A percentile compares a stretch with the other conserved stretches of the same genome.
These are phyloP conservation scores for Cremastobaeus sp. DNA, from an alignment of 2,888 invertebrate genomes.

Conservation along the genomic window DNA sequence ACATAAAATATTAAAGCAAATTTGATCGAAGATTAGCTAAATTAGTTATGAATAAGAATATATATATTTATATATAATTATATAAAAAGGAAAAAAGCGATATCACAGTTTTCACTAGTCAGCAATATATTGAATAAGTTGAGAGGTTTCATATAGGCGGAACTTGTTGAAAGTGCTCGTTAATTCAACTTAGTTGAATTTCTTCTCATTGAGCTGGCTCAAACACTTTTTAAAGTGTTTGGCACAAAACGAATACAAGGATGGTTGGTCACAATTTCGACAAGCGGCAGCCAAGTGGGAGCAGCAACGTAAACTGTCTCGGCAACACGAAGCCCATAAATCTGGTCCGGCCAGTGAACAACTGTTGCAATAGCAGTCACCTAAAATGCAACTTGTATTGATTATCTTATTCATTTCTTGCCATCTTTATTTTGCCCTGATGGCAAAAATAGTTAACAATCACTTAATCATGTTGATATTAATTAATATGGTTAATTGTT, in stretches of 20 bases:
- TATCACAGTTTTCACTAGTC: conserved; percentile 53
- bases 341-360: conserved; percentile 74
- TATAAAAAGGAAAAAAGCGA: conserved; percentile 2
- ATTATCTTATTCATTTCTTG: too few species aligned
- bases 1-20: too few species aligned
- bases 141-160: conserved; percentile 7
- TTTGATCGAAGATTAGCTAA: too few species aligned
- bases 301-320: conserved; percentile 75
- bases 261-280: conserved; percentile 75
- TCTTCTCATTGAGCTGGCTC: conserved; percentile 66
- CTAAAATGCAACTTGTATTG: conserved; percentile 66
- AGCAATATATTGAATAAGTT: conserved; percentile 28
- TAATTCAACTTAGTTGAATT: conserved; percentile 22
- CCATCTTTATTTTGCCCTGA: too few species aligned
- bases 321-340: conserved; percentile 76
- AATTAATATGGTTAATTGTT: too few species aligned
- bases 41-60: too few species aligned
- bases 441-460: too few species aligned
- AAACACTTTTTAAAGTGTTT: conserved; percentile 77
- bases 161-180: conserved; percentile 1
- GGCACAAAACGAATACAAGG: conserved; percentile 74
- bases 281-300: conserved; percentile 77
- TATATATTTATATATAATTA: too few species aligned
- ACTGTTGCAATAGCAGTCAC: conserved; percentile 77
- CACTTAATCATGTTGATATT: too few species aligned